A percentile compares a stretch with the other conserved stretches of the same genome.
These are phyloP conservation scores for Pseudochirops cupreus DNA, from an alignment of 2,797 vertebrate species.

Conservation along the genomic window DNA sequence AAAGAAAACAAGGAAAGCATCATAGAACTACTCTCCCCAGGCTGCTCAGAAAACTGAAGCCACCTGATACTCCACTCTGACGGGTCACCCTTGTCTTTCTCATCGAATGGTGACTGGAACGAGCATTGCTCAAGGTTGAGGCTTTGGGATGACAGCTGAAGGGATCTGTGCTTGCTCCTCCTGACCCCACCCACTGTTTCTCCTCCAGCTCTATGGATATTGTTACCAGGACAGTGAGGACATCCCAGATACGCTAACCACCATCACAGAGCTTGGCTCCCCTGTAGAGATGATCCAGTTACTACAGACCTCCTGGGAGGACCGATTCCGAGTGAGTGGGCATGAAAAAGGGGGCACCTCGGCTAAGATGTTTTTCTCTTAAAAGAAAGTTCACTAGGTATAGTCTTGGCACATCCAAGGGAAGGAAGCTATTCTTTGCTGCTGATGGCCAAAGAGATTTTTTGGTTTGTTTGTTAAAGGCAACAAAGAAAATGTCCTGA, in stretches of 20 bases:
- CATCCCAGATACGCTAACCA: conserved; percentile 91
- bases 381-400: conserved; percentile 51
- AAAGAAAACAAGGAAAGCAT: neutral
- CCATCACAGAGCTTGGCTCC: conserved; percentile 93
- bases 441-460: conserved; percentile 41
- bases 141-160: neutral
- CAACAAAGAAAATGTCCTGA: neutral
- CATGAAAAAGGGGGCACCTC: conserved; percentile 4
- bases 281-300: conserved; percentile 95
- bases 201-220: conserved; percentile 91
- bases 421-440: conserved; percentile 14
- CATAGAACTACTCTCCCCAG: neutral
- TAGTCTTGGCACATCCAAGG: conserved; percentile 29
- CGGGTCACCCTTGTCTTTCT: neutral
- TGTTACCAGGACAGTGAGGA: conserved; percentile 94
- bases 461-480: conserved; percentile 53
- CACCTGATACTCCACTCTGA: neutral
- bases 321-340: conserved; percentile 91
- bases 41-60: neutral
- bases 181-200: conserved; percentile 30
- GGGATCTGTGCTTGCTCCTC: conserved; percentile 9
- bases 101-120: neutral
- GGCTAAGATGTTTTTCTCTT: conserved; percentile 55
- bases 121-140: neutral
- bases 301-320: conserved; percentile 94